Conservation (phyloP, 2,888 invertebrate species). For the Charanyca ferruginea region DNA sequence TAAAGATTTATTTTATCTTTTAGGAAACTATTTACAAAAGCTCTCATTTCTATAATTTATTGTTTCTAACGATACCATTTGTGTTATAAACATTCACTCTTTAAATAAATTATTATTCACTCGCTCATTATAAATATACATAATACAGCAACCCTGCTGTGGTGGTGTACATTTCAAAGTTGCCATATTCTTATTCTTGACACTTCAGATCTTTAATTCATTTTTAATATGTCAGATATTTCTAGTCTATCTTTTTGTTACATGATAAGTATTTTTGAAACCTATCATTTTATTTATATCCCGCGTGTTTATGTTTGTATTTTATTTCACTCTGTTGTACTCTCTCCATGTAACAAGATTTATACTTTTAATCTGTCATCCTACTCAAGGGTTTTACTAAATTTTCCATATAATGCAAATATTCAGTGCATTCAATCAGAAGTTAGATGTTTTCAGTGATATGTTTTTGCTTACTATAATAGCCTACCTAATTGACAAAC, state of each 20-base stretch:
- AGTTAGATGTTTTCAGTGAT: slow-evolving; percentile 67
- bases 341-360: background rate
- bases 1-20: slow-evolving; percentile 13
- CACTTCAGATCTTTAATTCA: background rate
- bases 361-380: background rate
- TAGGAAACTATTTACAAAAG: slow-evolving; percentile 71
- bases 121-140: background rate
- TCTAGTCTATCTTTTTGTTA: background rate
- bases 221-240: background rate
- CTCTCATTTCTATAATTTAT: slow-evolving; percentile 58
- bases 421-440: slow-evolving; percentile 11
- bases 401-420: background rate
- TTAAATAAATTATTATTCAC: slow-evolving; percentile 5
- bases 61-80: slow-evolving; percentile 20
- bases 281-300: background rate
- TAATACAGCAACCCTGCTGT: background rate
- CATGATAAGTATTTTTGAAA: too few relatives aligned
- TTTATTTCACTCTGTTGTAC: too few relatives aligned
- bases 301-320: background rate
- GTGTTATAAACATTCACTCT: background rate
- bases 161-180: background rate
- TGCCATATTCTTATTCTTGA: background rate
- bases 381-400: background rate
- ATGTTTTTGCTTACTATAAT: slow-evolving; percentile 71
- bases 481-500: slow-evolving; percentile 76